A percentile compares a stretch with the other conserved stretches of the same genome.
These are phyloP conservation scores for Phortica variegata DNA, from an alignment of 1,140 invertebrate genomes.

Conservation along the genomic window DNA sequence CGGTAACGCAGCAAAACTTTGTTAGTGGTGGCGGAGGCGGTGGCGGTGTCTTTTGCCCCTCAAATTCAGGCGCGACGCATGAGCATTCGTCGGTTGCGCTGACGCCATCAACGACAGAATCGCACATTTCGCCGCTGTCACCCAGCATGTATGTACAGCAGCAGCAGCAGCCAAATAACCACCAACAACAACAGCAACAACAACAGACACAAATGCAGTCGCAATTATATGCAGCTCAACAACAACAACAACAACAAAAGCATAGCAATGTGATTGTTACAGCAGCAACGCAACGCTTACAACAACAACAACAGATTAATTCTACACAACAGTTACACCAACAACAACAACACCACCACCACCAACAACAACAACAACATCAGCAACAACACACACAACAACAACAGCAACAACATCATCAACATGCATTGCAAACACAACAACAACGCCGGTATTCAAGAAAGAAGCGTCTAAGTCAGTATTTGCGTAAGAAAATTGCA, in stretches of 20 bases:
- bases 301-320: background rate
- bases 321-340: constrained; percentile 5
- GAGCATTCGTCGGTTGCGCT: constrained; percentile 1
- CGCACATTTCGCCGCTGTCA: constrained; percentile 10
- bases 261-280: constrained; percentile 1
- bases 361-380: constrained; percentile 1
- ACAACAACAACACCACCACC: constrained; percentile 21
- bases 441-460: constrained; percentile 35
- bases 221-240: background rate
- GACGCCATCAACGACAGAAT: constrained; percentile 9
- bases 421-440: constrained; percentile 7
- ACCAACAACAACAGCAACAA: constrained; percentile 6
- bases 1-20: constrained; percentile 17
- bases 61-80: too few relatives aligned
- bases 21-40: background rate
- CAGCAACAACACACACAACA: background rate
- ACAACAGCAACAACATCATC: constrained; percentile 9
- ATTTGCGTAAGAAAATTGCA: constrained; percentile 68
- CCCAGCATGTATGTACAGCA: constrained; percentile 24
- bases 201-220: background rate
- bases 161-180: constrained; percentile 2
- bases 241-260: constrained; percentile 1
- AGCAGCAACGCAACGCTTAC: constrained; percentile 8
- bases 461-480: constrained; percentile 59
- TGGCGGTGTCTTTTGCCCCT: background rate